Evolutionary conservation across 2,797 vertebrate species (phyloP), one percentile per base, ranked within the genome.

Genomic region (Euthynnus affinis): DNA sequence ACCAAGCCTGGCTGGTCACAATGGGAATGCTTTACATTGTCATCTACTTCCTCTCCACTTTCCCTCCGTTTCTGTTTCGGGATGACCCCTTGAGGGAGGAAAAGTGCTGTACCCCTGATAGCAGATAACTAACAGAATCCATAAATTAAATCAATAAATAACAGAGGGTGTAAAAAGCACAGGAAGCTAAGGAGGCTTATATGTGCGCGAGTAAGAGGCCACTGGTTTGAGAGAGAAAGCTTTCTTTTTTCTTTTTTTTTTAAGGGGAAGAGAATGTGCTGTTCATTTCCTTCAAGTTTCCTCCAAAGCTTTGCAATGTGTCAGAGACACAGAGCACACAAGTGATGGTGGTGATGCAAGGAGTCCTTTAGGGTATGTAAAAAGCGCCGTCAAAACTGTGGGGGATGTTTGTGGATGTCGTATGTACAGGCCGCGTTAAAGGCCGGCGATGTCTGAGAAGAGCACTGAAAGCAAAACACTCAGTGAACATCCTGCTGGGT

Each of bases 91-190:
- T 18, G 79, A 88, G 83, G 79, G 81, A 90, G 83, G 83, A 86
- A 86, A 91, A 87, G 83, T 74, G 84, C 84, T 78, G 80, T 87
- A 85, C 79, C 82, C 89, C 85, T 90, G 87, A 92, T 86, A 83
- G 85, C 78, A 90, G 91, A 92, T 92, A 91, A 91, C 89, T 81
- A 91, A 92, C 89, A 87, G 73, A 90, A 92, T 92, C 88, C 86
- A 93, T 92, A 89, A 91, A 93, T 92, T 59, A 84, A 88, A 93
- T 91, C 89, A 84, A 91, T 92, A 90, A 91, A 90, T 88, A 90
- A 82, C 80, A 82, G 84, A 90, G 88, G 87, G 88, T 89, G 89
- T 90, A 91, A 88, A 92, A 89, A 82, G 85, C 87, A 92, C 91
- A 94, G 92, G 87, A 93, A 94, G 81, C 87, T 67, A 86, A 77